Percentiles rank a stretch among this genome's conserved stretches.
These are phyloP conservation scores for Gopherus flavomarginatus DNA, from an alignment of 2,113 vertebrate species.

Conservation along the genomic window DNA sequence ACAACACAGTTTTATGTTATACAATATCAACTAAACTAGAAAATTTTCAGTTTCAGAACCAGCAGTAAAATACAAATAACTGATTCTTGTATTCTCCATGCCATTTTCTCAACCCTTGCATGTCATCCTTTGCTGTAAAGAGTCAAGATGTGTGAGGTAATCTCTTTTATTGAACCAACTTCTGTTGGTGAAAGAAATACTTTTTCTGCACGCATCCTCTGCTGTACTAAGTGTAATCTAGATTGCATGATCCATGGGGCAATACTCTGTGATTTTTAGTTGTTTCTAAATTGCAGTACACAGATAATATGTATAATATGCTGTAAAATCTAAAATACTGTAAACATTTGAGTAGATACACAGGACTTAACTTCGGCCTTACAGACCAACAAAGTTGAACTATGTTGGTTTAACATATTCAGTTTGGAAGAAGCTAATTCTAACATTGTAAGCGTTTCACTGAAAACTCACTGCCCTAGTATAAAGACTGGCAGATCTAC, in stretches of 20 bases:
- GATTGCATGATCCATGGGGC: rapidly evolving
- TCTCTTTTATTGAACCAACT: not conserved
- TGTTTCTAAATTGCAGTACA: not conserved
- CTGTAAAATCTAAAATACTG: not conserved
- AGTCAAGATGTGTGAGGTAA: not conserved
- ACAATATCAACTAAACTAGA: too few relatives aligned
- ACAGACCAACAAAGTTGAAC: not conserved
- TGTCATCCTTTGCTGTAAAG: not conserved
- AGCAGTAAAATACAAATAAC: rapidly evolving
- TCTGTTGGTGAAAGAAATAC: not conserved
- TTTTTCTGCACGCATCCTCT: not conserved
- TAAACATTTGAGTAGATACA: not conserved
- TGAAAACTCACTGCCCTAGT: not conserved
- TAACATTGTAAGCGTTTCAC: not conserved
- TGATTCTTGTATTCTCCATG: rapidly evolving
- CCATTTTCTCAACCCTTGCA: not conserved
- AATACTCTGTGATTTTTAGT: rapidly evolving
- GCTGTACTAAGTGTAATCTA: not conserved
- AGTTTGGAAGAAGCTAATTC: not conserved
- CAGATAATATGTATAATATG: not conserved
- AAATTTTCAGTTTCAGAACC: rapidly evolving
- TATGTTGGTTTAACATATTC: not conserved
- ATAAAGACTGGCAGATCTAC: not conserved
- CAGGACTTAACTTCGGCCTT: not conserved
- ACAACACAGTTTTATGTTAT: not conserved